A percentile compares a stretch with the other conserved stretches of the same genome.
These are phyloP conservation scores for Oophaga pumilio DNA, from an alignment of 2,113 vertebrate species.

Conservation along the genomic window DNA sequence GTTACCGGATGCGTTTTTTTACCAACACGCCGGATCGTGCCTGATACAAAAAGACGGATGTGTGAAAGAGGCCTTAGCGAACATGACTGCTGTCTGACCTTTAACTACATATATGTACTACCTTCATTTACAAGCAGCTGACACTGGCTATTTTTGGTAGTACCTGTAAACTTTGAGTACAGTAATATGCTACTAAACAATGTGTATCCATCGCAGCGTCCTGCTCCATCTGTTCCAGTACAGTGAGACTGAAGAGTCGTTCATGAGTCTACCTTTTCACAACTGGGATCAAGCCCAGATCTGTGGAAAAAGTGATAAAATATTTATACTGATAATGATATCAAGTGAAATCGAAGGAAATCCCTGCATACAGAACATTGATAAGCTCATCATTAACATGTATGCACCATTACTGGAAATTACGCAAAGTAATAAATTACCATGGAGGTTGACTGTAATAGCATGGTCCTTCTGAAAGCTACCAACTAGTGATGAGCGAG, in stretches of 20 bases:
- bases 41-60: too few relatives aligned
- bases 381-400: background rate
- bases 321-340: background rate
- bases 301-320: slow-evolving; percentile 66
- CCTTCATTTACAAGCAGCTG: background rate
- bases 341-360: too few relatives aligned
- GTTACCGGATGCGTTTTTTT: too few relatives aligned
- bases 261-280: background rate
- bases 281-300: slow-evolving; percentile 75
- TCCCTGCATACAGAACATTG: too few relatives aligned
- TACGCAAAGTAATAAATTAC: background rate
- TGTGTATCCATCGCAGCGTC: background rate
- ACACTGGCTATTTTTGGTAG: background rate
- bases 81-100: background rate
- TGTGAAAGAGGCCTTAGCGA: too few relatives aligned
- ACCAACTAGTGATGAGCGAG: too few relatives aligned
- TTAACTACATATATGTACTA: background rate
- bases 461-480: too few relatives aligned
- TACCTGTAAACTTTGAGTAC: background rate
- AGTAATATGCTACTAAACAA: slow-evolving; percentile 20
- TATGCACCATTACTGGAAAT: background rate
- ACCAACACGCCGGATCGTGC: too few relatives aligned
- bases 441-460: background rate
- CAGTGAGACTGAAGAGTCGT: background rate
- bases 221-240: background rate